These are phyloP conservation scores for Arge pagana DNA, from an alignment of 2,888 invertebrate genomes.

Conservation along the genomic window DNA sequence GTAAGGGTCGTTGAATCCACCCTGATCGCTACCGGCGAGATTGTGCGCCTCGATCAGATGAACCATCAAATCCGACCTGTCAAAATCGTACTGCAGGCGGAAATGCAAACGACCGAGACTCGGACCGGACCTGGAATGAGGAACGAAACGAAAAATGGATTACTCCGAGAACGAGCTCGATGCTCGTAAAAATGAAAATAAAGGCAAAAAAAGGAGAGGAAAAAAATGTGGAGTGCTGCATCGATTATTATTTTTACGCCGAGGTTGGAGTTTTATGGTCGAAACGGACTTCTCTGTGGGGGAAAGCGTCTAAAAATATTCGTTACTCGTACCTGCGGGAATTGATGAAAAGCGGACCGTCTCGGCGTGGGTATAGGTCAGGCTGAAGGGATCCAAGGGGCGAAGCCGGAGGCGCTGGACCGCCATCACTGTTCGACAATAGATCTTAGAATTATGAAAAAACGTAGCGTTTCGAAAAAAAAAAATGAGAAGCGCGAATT, in stretches of 20 bases:
- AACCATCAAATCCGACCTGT: slow-evolving; percentile 87
- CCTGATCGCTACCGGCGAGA: slow-evolving; percentile 80
- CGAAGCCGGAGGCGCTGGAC: slow-evolving; percentile 61
- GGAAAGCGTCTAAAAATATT: no score
- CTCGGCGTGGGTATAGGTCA: slow-evolving; percentile 81
- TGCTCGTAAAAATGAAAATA: neutral
- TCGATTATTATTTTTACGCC: no score
- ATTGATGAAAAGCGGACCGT: slow-evolving; percentile 77
- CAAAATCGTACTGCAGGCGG: slow-evolving; percentile 85
- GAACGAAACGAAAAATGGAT: neutral
- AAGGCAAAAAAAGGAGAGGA: neutral
- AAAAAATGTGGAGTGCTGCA: no score
- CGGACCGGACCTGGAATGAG: slow-evolving; percentile 65
- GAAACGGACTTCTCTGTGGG: no score
- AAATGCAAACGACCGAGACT: slow-evolving; percentile 82
- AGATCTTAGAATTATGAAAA: no score
- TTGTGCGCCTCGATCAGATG: slow-evolving; percentile 91
- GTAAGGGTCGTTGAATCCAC: slow-evolving; percentile 89
- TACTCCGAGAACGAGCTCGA: no score
- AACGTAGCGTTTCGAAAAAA: no score
- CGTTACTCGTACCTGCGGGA: slow-evolving; percentile 52
- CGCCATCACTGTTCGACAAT: slow-evolving; percentile 54
- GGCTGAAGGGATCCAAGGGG: slow-evolving; percentile 84
- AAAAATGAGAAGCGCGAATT: no score
- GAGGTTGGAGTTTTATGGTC: no score